A percentile compares a stretch with the other conserved stretches of the same genome.
These are phyloP conservation scores for Melieria crassipennis DNA, from an alignment of 2,888 invertebrate species.

Conservation along the genomic window DNA sequence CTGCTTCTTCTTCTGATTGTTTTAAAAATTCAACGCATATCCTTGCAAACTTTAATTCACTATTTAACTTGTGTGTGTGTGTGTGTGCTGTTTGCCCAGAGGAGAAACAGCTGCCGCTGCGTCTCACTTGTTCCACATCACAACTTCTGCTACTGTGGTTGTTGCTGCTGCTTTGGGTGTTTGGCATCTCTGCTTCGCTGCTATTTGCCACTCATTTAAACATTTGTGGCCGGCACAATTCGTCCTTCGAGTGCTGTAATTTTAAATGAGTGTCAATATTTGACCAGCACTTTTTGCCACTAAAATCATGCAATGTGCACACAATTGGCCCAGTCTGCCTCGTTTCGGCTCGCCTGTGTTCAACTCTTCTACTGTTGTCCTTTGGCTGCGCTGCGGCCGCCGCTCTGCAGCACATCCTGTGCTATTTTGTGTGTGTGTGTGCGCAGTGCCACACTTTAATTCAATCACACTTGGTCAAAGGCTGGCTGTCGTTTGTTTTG, in stretches of 20 bases:
- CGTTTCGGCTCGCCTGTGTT: background rate
- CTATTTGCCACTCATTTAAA: conserved; percentile 30
- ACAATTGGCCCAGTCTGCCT: background rate
- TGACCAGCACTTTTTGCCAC: conserved; percentile 16
- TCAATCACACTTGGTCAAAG: conserved; percentile 35
- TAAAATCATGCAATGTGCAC: background rate
- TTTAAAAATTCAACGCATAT: background rate
- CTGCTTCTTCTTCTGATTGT: too few species aligned
- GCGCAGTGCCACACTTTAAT: conserved; percentile 29
- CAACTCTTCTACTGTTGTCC: background rate
- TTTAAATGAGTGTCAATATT: conserved; percentile 36
- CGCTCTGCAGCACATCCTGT: too few species aligned
- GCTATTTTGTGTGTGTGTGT: background rate
- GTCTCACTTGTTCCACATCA: background rate
- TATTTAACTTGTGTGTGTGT: conserved; percentile 23
- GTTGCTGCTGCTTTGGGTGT: background rate
- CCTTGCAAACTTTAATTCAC: conserved; percentile 24
- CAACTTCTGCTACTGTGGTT: background rate
- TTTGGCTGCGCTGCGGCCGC: background rate
- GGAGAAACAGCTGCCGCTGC: background rate
- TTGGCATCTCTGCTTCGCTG: background rate
- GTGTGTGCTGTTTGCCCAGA: background rate
- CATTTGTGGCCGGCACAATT: conserved; percentile 21
- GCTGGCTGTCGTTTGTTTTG: conserved; percentile 28
- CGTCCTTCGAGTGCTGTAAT: conserved; percentile 31